Evolutionary conservation across 1,140 invertebrate species (phyloP).

Genomic region (Ips typographus): DNA sequence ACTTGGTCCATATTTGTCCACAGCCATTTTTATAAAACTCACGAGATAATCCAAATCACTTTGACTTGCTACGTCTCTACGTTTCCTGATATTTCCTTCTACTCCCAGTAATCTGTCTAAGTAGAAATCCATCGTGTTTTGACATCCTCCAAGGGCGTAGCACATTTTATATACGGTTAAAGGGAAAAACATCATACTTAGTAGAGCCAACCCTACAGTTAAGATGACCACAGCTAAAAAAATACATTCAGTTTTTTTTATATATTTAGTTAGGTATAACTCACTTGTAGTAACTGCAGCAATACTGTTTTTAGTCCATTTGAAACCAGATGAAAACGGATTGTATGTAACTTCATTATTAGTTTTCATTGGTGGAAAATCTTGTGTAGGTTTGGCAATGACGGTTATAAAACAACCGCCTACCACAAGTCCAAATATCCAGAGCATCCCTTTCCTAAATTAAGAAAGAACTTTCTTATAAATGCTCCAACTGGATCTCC

Average conservation of each 20-base stretch:
- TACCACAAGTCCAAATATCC: background rate
- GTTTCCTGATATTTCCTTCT: background rate
- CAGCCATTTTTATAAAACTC: constrained; percentile 10
- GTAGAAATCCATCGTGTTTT: constrained; percentile 40
- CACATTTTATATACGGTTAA: constrained; percentile 46
- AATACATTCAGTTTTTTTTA: background rate
- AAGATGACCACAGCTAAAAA: background rate
- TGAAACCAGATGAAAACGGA: constrained; percentile 20
- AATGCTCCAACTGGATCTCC: no score
- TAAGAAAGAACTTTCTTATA: background rate
- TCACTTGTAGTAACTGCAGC: constrained; percentile 18
- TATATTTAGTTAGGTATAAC: background rate
- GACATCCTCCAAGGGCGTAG: constrained; percentile 45
- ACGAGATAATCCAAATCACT: constrained; percentile 9
- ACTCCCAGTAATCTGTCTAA: constrained; percentile 35
- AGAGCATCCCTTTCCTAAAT: background rate
- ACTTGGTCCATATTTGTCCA: constrained; percentile 7
- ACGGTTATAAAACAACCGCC: background rate
- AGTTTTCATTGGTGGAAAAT: background rate
- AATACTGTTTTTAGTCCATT: constrained; percentile 20
- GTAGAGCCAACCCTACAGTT: background rate
- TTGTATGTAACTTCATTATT: background rate
- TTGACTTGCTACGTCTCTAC: constrained; percentile 2
- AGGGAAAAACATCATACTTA: constrained; percentile 7
- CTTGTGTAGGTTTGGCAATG: background rate